Evolutionary conservation across 1,140 invertebrate species (phyloP).

Genomic region (Melanaphis sacchari): DNA sequence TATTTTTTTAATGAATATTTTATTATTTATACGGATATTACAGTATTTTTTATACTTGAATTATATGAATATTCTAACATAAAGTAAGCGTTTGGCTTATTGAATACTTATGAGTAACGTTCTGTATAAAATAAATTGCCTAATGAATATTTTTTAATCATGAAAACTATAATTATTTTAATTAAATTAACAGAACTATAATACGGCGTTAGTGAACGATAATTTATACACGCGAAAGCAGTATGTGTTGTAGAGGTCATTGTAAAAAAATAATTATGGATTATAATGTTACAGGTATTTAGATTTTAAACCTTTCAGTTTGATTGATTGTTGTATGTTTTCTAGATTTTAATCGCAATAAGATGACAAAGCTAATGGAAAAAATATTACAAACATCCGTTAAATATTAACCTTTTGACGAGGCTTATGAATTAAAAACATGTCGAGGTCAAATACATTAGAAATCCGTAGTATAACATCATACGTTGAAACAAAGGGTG

Average conservation of each 20-base stretch:
- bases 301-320: background rate
- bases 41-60: too few species aligned
- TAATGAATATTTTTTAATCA: background rate
- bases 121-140: background rate
- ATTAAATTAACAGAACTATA: background rate
- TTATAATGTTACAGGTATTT: background rate
- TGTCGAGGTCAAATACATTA: constrained; percentile 22
- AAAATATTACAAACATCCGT: constrained; percentile 16
- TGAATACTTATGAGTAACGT: background rate
- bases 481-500: background rate
- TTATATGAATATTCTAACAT: background rate
- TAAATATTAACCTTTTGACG: background rate
- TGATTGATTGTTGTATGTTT: constrained; percentile 20
- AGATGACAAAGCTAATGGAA: background rate
- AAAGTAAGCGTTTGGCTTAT: background rate
- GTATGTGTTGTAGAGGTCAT: background rate
- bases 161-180: background rate
- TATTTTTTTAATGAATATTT: background rate
- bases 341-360: background rate
- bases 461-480: background rate
- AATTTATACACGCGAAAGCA: background rate
- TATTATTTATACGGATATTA: background rate
- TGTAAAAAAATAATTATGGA: background rate
- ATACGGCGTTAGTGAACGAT: background rate
- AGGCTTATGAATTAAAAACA: background rate